Percentiles rank a stretch among this genome's conserved stretches.
Conservation (phyloP, 2,113 vertebrate species). For the Pangasianodon hypophthalmus region DNA sequence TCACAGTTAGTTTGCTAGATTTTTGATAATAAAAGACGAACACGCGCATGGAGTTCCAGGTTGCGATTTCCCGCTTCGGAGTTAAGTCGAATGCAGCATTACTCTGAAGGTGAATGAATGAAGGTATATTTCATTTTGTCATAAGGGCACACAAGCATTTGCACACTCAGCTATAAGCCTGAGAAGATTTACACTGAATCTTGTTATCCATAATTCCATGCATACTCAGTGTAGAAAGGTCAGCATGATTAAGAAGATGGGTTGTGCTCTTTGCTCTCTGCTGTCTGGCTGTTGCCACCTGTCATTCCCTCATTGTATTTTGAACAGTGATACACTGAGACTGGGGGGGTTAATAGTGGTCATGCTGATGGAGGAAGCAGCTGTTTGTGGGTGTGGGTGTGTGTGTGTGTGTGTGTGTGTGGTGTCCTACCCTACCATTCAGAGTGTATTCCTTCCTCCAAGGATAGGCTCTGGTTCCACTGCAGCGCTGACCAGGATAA, state of each 20-base stretch:
- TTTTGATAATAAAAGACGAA: background rate
- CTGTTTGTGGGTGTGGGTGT: constrained; percentile 15
- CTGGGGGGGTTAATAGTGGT: background rate
- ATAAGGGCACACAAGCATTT: background rate
- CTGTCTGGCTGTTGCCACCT: constrained; percentile 23
- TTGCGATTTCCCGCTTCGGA: background rate
- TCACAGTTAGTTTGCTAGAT: background rate
- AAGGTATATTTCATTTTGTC: background rate
- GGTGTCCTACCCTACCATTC: background rate
- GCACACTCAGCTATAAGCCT: background rate
- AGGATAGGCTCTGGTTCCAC: background rate
- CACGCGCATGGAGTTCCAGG: background rate
- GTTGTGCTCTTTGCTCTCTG: background rate
- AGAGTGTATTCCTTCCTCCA: background rate
- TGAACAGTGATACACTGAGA: background rate
- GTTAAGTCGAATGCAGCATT: background rate
- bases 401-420: background rate
- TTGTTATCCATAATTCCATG: background rate
- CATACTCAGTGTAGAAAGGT: background rate
- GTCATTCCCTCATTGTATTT: constrained; percentile 6
- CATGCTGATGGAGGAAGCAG: constrained; percentile 33
- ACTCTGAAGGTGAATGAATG: background rate
- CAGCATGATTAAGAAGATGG: background rate
- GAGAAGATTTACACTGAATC: background rate
- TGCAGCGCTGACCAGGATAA: background rate